Conservation (phyloP, 2,888 invertebrate species). For the Stenoptilia bipunctidactyla region DNA sequence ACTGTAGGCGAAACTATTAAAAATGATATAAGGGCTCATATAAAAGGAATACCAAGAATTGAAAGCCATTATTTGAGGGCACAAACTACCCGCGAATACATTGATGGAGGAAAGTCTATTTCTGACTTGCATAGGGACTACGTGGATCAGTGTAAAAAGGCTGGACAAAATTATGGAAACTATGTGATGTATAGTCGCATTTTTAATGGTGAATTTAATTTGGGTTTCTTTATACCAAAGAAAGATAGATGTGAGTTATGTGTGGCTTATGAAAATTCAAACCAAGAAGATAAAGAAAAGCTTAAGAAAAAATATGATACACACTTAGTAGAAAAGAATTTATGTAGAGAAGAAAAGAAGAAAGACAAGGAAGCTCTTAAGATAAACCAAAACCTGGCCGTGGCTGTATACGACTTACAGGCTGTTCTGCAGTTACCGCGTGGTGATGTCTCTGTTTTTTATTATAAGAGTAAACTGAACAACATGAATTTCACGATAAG, state of each 20-base stretch:
- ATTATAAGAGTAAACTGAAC: constrained; percentile 9
- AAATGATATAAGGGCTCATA: constrained; percentile 13
- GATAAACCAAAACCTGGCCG: not conserved
- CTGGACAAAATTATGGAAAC: constrained; percentile 6
- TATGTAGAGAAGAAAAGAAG: constrained; percentile 5
- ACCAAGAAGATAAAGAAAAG: constrained; percentile 3
- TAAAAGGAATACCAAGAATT: constrained; percentile 15
- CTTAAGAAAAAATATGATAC: constrained; percentile 1
- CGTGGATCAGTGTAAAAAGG: constrained; percentile 5
- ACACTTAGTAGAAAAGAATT: constrained; percentile 4
- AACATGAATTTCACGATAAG: constrained; percentile 10
- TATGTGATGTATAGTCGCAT: constrained; percentile 10
- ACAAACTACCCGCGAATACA: constrained; percentile 14
- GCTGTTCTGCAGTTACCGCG: constrained; percentile 10
- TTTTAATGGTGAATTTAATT: constrained; percentile 12
- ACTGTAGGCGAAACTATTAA: constrained; percentile 11
- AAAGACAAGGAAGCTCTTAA: constrained; percentile 1
- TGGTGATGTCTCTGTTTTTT: constrained; percentile 9
- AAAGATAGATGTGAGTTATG: constrained; percentile 14
- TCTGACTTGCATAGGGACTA: constrained; percentile 14
- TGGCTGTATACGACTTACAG: constrained; percentile 7
- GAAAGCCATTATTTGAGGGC: constrained; percentile 17
- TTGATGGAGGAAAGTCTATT: constrained; percentile 13
- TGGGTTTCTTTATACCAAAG: constrained; percentile 11
- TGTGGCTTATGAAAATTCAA: constrained; percentile 4